These are phyloP conservation scores for Psittacara wagleri DNA, from an alignment of 2,113 vertebrate genomes.

Conservation along the genomic window DNA sequence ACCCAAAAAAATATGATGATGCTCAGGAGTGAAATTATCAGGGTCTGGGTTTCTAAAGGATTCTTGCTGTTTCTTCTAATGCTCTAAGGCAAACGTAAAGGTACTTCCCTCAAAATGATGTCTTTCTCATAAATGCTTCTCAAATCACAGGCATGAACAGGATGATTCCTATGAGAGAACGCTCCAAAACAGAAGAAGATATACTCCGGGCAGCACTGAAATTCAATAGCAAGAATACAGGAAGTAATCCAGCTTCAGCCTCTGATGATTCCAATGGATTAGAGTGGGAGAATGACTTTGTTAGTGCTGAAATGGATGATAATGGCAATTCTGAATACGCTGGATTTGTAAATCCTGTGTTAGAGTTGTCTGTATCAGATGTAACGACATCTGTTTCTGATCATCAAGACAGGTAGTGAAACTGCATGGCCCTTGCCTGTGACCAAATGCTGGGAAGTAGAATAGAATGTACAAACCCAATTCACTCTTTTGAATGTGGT, in stretches of 20 bases:
- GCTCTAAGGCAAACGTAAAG: not conserved
- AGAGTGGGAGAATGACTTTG: slow-evolving; percentile 98
- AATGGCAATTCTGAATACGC: slow-evolving; percentile 86
- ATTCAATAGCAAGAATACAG: slow-evolving; percentile 70
- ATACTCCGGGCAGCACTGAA: slow-evolving; percentile 89
- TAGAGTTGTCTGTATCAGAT: slow-evolving; percentile 80
- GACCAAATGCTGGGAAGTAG: slow-evolving; percentile 41
- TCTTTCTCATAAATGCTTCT: not conserved
- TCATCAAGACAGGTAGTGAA: slow-evolving; percentile 80
- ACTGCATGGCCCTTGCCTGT: not conserved
- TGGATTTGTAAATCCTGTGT: slow-evolving; percentile 91
- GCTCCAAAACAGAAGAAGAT: slow-evolving; percentile 95
- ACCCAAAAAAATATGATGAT: not conserved
- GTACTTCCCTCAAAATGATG: not conserved
- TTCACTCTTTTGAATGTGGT: not conserved
- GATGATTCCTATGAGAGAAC: slow-evolving; percentile 85
- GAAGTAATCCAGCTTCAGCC: slow-evolving; percentile 86
- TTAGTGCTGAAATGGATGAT: slow-evolving; percentile 87
- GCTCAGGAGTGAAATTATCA: not conserved
- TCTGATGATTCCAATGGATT: slow-evolving; percentile 92
- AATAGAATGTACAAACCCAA: not conserved
- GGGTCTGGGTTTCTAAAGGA: not conserved
- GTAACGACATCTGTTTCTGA: slow-evolving; percentile 47
- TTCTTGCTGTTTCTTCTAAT: not conserved
- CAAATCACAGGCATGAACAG: slow-evolving; percentile 87